Evolutionary conservation across 2,888 invertebrate genomes (phyloP), one percentile per base, ranked within the genome.

Genomic region (Lissonota sp.): DNA sequence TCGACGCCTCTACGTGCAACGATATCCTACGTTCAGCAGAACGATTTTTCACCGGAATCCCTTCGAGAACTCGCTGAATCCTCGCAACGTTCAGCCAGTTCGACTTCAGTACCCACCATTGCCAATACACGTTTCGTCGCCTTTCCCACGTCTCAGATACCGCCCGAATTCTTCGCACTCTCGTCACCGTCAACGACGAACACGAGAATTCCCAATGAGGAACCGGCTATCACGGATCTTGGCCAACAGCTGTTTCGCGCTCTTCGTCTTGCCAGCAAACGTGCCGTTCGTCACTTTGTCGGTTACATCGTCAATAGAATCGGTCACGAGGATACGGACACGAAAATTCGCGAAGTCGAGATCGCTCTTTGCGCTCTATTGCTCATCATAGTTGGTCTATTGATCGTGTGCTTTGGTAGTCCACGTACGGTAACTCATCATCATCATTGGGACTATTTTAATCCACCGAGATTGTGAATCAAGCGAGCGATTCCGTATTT

Each of bases 381-480:
- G 79, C 94, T 97, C 67, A 93, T 97, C 83, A 95, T 97, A 49
- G 96, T 96, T 67, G 96, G 96, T 12, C 93, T 97, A 79, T 94
- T 97, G 82, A 94, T 97, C 92, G 94, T 97, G 84, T 95, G 96
- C 67, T 94, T 96, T 79, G 95, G 96, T 80, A 95, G 95, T 84
- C 95, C 95, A 82, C 93, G 93, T 66, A 93, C 93, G 81, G 94
- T 95, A 74, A 95, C 95, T 66, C 94, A 96, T 84, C 97, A 97
- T 90, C 96, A 97, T 91, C 97, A 97, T 87, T 97, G 97, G 97
- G 97, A 97, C 91, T 97, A 96, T 92, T 96, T 97, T 87, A 97
- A 97, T 93, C 97, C 97, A 8, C 97, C 97, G 6, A 95, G 95
- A 85, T 60, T 85, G 58, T 85, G 77, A 84, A 62, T 63, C 77